These are phyloP conservation scores for Delichon dasypus DNA, from an alignment of 2,797 vertebrate genomes.

Conservation along the genomic window DNA sequence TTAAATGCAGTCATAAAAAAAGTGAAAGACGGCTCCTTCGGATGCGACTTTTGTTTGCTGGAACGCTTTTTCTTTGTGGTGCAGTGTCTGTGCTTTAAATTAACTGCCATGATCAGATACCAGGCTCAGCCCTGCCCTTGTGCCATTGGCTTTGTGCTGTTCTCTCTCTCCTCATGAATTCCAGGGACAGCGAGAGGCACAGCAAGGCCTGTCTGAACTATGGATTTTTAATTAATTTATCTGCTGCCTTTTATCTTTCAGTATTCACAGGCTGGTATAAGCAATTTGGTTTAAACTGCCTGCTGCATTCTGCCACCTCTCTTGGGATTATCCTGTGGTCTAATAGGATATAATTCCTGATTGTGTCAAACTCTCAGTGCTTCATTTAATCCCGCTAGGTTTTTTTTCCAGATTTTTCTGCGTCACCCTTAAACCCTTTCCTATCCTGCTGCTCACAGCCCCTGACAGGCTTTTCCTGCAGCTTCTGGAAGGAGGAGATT, in stretches of 20 bases:
- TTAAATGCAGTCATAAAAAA: conserved; percentile 39
- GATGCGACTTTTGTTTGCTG: not conserved
- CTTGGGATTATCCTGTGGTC: conserved; percentile 36
- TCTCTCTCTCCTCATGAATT: not conserved
- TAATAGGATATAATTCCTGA: conserved; percentile 37
- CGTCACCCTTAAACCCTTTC: not conserved
- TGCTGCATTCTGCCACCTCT: conserved; percentile 38
- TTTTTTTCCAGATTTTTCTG: not conserved
- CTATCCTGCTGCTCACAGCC: not conserved
- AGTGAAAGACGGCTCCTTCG: not conserved
- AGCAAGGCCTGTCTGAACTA: conserved; percentile 11
- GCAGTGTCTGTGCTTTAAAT: conserved; percentile 10
- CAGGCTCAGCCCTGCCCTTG: not conserved
- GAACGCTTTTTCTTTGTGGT: not conserved
- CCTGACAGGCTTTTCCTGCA: not conserved
- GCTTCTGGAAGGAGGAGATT: not conserved
- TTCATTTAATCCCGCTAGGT: conserved; percentile 14
- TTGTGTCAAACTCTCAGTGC: not conserved
- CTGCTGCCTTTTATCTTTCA: conserved; percentile 32
- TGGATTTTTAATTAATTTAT: conserved; percentile 54
- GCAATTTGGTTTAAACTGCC: conserved; percentile 28
- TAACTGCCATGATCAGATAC: conserved; percentile 22
- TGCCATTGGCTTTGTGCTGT: not conserved
- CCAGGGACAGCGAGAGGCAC: not conserved
- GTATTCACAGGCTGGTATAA: not conserved